These are phyloP conservation scores for Apteryx mantelli DNA, from an alignment of 2,113 vertebrate species.

Conservation along the genomic window DNA sequence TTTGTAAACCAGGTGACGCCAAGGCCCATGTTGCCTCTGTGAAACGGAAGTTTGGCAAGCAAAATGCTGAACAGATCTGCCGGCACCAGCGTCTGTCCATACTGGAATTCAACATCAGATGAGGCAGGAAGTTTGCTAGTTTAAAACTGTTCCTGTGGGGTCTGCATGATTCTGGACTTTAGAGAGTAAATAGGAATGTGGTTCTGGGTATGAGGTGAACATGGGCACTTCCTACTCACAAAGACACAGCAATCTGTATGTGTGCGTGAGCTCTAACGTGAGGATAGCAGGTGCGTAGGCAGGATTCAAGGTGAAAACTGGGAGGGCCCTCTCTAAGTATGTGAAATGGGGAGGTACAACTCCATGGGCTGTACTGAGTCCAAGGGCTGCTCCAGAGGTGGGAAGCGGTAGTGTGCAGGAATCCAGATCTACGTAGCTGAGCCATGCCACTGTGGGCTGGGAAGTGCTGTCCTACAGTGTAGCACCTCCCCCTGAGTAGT, in stretches of 20 bases:
- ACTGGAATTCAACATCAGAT: background rate
- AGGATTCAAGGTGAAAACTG: background rate
- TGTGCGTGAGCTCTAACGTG: background rate
- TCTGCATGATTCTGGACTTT: background rate
- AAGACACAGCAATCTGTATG: background rate
- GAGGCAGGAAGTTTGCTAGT: background rate
- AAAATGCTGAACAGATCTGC: background rate
- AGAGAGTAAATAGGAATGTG: background rate
- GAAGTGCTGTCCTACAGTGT: background rate
- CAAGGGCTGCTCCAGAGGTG: background rate
- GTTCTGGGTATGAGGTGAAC: background rate
- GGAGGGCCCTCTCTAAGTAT: background rate
- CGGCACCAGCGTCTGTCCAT: background rate
- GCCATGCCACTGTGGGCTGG: rapidly evolving
- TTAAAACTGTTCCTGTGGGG: background rate
- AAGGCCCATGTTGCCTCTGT: background rate
- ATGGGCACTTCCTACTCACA: background rate
- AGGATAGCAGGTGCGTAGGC: background rate
- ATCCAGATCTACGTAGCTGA: background rate
- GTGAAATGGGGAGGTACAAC: background rate
- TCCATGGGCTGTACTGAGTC: background rate
- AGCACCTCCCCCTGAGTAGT: background rate
- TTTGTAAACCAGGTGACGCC: background rate
- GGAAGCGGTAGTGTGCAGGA: background rate
- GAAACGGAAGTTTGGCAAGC: background rate